Base-by-base conservation (phyloP, 2,888 invertebrate genomes). In the Caenorhabditis sulstoni region DNA sequence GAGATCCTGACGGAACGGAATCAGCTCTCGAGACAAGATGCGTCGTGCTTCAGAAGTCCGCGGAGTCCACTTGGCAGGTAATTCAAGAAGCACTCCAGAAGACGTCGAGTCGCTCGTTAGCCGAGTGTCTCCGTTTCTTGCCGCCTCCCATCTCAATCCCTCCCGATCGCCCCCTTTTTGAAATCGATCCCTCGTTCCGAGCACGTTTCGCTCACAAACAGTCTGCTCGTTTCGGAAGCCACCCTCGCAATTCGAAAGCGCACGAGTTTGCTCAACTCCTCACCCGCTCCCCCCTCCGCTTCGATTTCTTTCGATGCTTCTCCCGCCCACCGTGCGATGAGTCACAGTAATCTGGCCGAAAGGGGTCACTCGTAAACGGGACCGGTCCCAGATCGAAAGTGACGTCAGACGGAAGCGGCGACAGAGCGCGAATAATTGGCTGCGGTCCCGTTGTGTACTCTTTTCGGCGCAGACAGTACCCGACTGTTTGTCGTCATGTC, bases 11-110 rank as follows among this genome's bases (percentile, higher is more conserved):
- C 76, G 58, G 80, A 80, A 62, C 64, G 79, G 20, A 78, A 80
- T 66, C 80, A 78, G 20, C 55, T 82, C 45, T 74, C 82, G 3
- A 44, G 82, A 23, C 82, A 82, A 57, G 80, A 79, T 18, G 79
- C 79, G 9, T 75, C 79, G 18, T 79, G 79, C 55, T 79, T 79
- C 44, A 53, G 79, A 52, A 74, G 79, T 41, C 73, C 74, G 14
- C 57, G 79, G 8, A 79, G 79, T 59, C 79, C 79, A 12, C 50
- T 79, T 9, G 73, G 74, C 50, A 68, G 74, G 79, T 74, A 18
- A 57, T 57, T 44, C 18, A n/a, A 16, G 35, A 1, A 9, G 0
- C 18, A 53, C 29, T 53, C 37, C 18, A 16, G 35, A 16, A 20
- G 57, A 16, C 18, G 20, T 39, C 37, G 41, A 57, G 18, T 39